Evolutionary conservation across 92 coral and sea anemone genomes (phyloP).

Genomic region (Phenganax stokvisi): DNA sequence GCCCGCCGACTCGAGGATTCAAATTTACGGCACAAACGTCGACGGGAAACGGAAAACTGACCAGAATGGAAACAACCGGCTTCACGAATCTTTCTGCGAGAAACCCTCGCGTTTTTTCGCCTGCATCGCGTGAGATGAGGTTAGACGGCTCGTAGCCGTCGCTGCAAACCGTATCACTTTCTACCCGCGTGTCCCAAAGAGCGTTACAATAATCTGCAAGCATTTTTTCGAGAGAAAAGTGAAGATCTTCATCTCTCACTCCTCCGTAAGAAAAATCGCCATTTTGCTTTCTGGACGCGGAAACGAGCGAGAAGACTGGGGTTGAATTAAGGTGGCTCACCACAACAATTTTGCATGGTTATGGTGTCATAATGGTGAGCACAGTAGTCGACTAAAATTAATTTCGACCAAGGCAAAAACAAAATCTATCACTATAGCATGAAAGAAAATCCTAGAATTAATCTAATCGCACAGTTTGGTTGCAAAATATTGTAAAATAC

Average conservation of each 20-base stretch:
- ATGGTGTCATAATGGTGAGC: background rate
- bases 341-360: background rate
- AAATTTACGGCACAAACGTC: constrained; percentile 64
- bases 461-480: no score
- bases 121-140: constrained; percentile 55
- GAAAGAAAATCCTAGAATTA: no score
- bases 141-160: constrained; percentile 78
- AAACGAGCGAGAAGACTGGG: background rate
- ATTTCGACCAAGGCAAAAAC: no score
- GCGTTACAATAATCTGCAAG: constrained; percentile 64
- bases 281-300: background rate
- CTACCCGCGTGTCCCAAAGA: constrained; percentile 60
- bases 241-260: background rate
- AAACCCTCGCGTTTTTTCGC: constrained; percentile 68
- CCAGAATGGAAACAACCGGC: constrained; percentile 65
- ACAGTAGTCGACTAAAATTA: no score
- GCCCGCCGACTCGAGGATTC: constrained; percentile 87
- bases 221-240: constrained; percentile 39
- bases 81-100: constrained; percentile 85
- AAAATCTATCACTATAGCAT: no score
- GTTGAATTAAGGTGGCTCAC: background rate
- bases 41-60: constrained; percentile 76
- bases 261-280: background rate
- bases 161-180: constrained; percentile 64
- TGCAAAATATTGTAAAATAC: no score